Conservation (phyloP, 2,797 vertebrate genomes). For the Enteromius thamalakanensis region DNA sequence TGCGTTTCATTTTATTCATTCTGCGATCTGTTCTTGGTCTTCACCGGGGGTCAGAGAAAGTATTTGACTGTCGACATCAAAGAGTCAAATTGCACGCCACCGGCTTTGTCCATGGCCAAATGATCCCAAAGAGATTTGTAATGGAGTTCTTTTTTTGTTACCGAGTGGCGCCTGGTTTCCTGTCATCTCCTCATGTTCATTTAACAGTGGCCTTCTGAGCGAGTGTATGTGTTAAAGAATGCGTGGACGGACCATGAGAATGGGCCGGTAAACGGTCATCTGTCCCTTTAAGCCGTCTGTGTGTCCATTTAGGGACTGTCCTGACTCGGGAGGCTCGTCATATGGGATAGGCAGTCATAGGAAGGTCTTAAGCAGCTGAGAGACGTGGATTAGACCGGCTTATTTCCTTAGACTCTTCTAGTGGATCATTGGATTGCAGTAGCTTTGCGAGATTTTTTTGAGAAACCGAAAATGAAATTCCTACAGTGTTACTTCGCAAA, state of each 20-base stretch:
- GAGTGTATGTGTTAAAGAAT: conserved; percentile 26
- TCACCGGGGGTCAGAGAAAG: conserved; percentile 25
- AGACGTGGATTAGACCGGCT: conserved; percentile 83
- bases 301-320: conserved; percentile 60
- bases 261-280: conserved; percentile 71
- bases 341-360: conserved; percentile 72
- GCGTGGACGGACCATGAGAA: conserved; percentile 34
- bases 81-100: background rate
- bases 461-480: conserved; percentile 59
- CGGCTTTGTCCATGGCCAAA: conserved; percentile 20
- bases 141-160: conserved; percentile 29
- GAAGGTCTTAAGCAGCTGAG: conserved; percentile 80
- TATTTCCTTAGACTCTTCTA: conserved; percentile 80
- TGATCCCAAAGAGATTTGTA: conserved; percentile 33
- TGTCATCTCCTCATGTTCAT: conserved; percentile 33
- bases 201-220: conserved; percentile 14
- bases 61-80: conserved; percentile 30
- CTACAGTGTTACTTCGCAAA: conserved; percentile 56
- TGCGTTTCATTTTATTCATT: background rate
- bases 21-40: background rate
- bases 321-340: conserved; percentile 69
- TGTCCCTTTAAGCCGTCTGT: conserved; percentile 77
- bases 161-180: conserved; percentile 32
- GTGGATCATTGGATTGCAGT: conserved; percentile 77
- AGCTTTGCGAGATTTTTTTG: conserved; percentile 75